phyloP scores from a whole-genome alignment of 2,113 vertebrate species.

The Callithrix jacchus region DNA sequence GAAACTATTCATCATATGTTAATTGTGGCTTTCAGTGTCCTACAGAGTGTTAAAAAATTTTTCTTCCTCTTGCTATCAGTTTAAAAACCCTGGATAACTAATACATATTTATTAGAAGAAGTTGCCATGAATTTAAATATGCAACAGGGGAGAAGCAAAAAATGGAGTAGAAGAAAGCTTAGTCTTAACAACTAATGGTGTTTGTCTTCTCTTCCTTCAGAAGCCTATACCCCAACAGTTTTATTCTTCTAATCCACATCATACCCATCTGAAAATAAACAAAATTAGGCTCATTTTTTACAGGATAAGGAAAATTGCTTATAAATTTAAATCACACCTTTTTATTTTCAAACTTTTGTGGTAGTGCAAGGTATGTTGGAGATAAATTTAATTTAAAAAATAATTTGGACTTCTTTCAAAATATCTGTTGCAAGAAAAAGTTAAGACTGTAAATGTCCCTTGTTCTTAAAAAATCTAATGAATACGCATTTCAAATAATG shows the following conservation, averaged over 20 bases:
- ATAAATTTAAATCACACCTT: constrained; percentile 19
- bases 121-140: constrained; percentile 26
- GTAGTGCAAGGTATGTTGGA: neutral
- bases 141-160: neutral
- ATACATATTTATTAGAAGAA: constrained; percentile 26
- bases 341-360: constrained; percentile 32
- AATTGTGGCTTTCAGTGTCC: constrained; percentile 17
- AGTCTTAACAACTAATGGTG: neutral
- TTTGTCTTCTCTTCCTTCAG: neutral
- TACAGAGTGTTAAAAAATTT: constrained; percentile 28
- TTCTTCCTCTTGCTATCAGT: neutral
- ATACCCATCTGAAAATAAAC: neutral
- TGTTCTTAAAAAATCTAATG: neutral
- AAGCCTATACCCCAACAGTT: neutral
- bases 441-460: neutral
- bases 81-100: constrained; percentile 23
- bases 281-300: constrained; percentile 22
- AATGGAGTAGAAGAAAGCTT: neutral
- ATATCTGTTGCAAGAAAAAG: neutral
- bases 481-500: constrained; percentile 36
- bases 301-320: neutral
- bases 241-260: neutral
- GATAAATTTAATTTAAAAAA: constrained; percentile 48
- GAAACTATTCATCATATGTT: neutral
- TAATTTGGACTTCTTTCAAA: neutral